These are phyloP conservation scores for Hippopotamus amphibius DNA, from an alignment of 2,113 vertebrate species.

Conservation along the genomic window DNA sequence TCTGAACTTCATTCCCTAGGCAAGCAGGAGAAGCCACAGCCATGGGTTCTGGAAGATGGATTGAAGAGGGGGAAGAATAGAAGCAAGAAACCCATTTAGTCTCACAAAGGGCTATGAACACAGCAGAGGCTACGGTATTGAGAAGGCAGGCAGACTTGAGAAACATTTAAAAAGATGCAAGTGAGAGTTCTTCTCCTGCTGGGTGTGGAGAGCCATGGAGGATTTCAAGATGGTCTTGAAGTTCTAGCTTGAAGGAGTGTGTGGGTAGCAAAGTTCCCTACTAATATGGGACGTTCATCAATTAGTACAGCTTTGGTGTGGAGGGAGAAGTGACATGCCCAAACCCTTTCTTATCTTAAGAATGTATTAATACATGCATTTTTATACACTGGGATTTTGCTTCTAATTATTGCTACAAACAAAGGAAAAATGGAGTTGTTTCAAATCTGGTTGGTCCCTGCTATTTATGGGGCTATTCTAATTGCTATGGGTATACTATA, in stretches of 20 bases:
- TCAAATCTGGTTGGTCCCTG: neutral
- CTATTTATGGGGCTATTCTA: neutral
- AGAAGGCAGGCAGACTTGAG: neutral
- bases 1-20: too few relatives aligned
- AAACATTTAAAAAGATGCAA: neutral
- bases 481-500: neutral
- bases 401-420: neutral
- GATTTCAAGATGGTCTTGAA: neutral
- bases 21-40: neutral
- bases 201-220: neutral
- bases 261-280: neutral
- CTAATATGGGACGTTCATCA: neutral
- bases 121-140: accelerated
- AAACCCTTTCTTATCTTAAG: neutral
- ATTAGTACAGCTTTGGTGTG: neutral
- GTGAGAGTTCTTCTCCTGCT: neutral
- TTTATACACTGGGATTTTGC: neutral
- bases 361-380: neutral
- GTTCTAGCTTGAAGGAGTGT: neutral
- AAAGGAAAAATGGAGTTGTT: neutral
- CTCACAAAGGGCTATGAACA: neutral
- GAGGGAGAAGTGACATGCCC: neutral
- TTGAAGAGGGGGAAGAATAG: accelerated
- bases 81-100: neutral
- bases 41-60: neutral